A percentile compares a stretch with the other conserved stretches of the same genome.
Evolutionary conservation across 2,797 vertebrate species (phyloP).

Genomic region (Sebastes itinus): DNA sequence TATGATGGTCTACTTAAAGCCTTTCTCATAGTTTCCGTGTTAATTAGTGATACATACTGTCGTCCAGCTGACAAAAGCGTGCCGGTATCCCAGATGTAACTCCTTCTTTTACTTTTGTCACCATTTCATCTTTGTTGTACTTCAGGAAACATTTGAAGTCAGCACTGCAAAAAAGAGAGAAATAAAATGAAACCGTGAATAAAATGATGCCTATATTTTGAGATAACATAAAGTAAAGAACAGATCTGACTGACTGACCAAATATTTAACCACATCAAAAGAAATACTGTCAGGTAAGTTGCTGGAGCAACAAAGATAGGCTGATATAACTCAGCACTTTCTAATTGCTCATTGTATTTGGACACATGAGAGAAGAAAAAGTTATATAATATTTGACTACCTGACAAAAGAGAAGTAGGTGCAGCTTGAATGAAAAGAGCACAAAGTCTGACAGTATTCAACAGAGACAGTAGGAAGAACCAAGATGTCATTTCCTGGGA

Average conservation of each 20-base stretch:
- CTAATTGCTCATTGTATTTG: background rate
- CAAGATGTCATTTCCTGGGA: conserved; percentile 17
- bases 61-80: conserved; percentile 40
- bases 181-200: background rate
- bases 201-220: background rate
- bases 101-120: fast-evolving
- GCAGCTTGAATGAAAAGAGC: conserved; percentile 62
- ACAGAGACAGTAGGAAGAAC: conserved; percentile 33
- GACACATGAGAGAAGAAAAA: background rate
- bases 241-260: background rate
- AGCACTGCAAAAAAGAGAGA: conserved; percentile 7
- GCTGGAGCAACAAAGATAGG: background rate
- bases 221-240: background rate
- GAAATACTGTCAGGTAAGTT: background rate
- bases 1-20: background rate
- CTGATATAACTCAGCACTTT: background rate
- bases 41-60: conserved; percentile 35
- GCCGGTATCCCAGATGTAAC: conserved; percentile 57
- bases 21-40: background rate
- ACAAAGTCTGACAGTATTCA: conserved; percentile 67
- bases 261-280: background rate
- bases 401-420: conserved; percentile 59
- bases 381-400: background rate
- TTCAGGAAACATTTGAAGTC: conserved; percentile 54
- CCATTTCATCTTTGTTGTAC: conserved; percentile 13